Conservation (phyloP, 2,888 invertebrate genomes). For the Macrosoma leucophasiata region DNA sequence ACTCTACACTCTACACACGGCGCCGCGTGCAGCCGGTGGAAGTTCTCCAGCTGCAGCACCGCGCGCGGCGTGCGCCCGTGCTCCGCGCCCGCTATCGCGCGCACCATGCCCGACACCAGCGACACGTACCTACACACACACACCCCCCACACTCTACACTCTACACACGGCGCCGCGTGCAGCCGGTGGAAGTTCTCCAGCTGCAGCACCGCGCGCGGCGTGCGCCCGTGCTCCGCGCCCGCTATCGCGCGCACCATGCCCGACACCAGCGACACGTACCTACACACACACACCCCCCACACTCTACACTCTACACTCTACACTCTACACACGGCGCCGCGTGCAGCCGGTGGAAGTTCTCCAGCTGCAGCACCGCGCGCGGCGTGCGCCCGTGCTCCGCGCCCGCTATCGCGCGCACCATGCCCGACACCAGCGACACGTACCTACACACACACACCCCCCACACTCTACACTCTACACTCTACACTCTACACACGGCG, state of each 20-base stretch:
- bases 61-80: conserved; percentile 94
- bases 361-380: conserved; percentile 91
- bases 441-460: no score
- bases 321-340: conserved; percentile 88
- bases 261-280: conserved; percentile 87
- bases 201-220: conserved; percentile 93
- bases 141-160: no score
- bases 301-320: no score
- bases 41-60: conserved; percentile 96
- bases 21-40: conserved; percentile 92
- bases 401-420: conserved; percentile 87
- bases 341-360: conserved; percentile 97
- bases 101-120: conserved; percentile 88
- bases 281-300: no score
- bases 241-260: conserved; percentile 90
- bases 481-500: no score
- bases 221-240: conserved; percentile 91
- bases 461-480: no score
- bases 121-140: conserved; percentile 84
- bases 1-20: no score
- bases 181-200: conserved; percentile 98
- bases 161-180: conserved; percentile 88
- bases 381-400: conserved; percentile 96
- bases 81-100: conserved; percentile 87
- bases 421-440: conserved; percentile 84